phyloP scores from a whole-genome alignment of 2,113 vertebrate species.

The Oryzias javanicus region DNA sequence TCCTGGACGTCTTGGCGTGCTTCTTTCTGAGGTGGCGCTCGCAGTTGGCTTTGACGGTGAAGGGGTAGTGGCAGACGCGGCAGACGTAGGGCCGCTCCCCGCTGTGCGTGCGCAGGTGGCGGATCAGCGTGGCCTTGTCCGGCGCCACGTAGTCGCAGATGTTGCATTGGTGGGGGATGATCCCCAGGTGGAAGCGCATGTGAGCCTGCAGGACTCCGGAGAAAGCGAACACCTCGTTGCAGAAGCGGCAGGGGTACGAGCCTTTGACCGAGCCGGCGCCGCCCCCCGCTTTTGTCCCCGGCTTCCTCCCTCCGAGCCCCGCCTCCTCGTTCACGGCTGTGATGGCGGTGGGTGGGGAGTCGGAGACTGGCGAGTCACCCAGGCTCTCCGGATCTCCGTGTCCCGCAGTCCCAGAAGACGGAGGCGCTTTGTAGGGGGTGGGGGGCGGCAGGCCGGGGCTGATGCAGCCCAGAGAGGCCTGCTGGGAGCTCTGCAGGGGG shows the following conservation, averaged over 20 bases:
- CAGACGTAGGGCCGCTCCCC: constrained; percentile 96
- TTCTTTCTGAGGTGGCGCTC: constrained; percentile 97
- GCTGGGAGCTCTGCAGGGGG: constrained; percentile 88
- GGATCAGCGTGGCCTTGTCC: constrained; percentile 94
- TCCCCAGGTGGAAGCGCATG: constrained; percentile 92
- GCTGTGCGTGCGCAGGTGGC: constrained; percentile 94
- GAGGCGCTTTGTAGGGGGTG: constrained; percentile 75
- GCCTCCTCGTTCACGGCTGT: constrained; percentile 79
- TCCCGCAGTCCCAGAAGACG: constrained; percentile 14
- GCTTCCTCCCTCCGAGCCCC: constrained; percentile 72
- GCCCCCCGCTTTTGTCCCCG: constrained; percentile 70
- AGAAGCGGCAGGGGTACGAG: constrained; percentile 91
- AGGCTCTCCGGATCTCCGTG: constrained; percentile 82
- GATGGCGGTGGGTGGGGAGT: constrained; percentile 65
- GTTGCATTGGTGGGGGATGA: constrained; percentile 94
- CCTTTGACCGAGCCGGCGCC: constrained; percentile 81
- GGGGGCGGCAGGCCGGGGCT: constrained; percentile 90
- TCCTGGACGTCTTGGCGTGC: constrained; percentile 91
- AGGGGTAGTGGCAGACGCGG: constrained; percentile 96
- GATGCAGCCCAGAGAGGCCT: constrained; percentile 90
- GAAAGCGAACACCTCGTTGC: constrained; percentile 91
- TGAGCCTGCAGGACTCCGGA: constrained; percentile 91
- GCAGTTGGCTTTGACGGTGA: constrained; percentile 98
- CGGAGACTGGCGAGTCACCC: constrained; percentile 79
- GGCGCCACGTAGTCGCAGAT: constrained; percentile 96